Conservation (phyloP, 2,888 invertebrate species). For the Patella depressa region DNA sequence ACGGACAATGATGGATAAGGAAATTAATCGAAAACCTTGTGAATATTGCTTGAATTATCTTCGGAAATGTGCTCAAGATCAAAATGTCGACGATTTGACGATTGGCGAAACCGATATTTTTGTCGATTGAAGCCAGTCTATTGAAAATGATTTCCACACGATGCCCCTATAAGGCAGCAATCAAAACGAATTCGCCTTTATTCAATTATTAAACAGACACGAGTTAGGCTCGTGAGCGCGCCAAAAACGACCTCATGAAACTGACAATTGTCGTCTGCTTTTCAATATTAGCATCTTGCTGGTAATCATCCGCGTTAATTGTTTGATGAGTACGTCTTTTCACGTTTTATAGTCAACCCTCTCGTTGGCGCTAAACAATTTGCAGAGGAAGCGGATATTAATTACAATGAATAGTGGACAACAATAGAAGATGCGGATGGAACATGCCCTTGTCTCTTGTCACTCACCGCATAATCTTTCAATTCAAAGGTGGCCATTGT, state of each 20-base stretch:
- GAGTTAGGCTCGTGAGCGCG: background rate
- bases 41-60: slow-evolving; percentile 23
- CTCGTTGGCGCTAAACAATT: background rate
- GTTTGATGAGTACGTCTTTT: slow-evolving; percentile 1
- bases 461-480: slow-evolving; percentile 2
- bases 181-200: too few relatives aligned
- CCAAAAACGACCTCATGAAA: slow-evolving; percentile 6
- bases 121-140: slow-evolving; percentile 20
- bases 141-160: slow-evolving; percentile 15
- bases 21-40: slow-evolving; percentile 20
- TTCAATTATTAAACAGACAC: too few relatives aligned
- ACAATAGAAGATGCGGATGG: background rate
- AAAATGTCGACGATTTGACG: slow-evolving; percentile 18
- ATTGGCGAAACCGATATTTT: slow-evolving; percentile 10
- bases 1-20: slow-evolving; percentile 17
- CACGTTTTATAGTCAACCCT: slow-evolving; percentile 3
- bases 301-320: background rate
- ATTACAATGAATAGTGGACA: slow-evolving; percentile 1
- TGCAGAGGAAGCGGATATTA: slow-evolving; percentile 2
- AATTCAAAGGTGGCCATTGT: background rate
- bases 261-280: background rate
- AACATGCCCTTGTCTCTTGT: background rate
- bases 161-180: too few relatives aligned
- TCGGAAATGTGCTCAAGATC: slow-evolving; percentile 19
- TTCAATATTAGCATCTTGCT: background rate